Evolutionary conservation across 2,113 vertebrate genomes (phyloP).

Genomic region (Rhineura floridana): DNA sequence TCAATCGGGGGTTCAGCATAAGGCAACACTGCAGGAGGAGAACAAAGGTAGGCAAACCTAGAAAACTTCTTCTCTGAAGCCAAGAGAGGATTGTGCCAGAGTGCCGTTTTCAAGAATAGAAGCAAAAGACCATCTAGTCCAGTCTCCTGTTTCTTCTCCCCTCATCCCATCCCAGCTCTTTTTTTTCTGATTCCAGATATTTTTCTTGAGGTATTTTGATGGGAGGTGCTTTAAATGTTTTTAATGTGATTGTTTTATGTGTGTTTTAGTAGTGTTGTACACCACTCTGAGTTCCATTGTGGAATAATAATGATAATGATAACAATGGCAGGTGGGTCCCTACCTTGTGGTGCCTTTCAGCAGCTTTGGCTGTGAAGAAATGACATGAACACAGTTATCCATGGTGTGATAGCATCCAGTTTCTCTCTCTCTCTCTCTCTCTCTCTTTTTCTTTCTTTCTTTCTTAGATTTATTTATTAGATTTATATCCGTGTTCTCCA

Average conservation of each 20-base stretch:
- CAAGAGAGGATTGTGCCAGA: neutral
- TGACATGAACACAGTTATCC: no score
- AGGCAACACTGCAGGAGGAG: neutral
- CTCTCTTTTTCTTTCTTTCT: no score
- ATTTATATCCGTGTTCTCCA: no score
- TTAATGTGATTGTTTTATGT: no score
- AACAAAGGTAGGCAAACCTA: neutral
- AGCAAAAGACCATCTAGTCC: neutral
- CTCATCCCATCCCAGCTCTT: no score
- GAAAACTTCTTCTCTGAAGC: neutral
- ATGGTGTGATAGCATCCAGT: neutral
- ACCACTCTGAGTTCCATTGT: no score
- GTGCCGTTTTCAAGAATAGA: neutral
- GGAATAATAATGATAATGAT: no score
- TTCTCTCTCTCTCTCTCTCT: no score
- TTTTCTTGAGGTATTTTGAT: neutral
- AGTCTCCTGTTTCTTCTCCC: neutral
- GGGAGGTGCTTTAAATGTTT: no score
- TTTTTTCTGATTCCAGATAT: neutral
- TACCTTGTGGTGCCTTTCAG: neutral
- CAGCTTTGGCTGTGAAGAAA: neutral
- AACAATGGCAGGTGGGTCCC: neutral
- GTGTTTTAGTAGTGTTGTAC: no score
- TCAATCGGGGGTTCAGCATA: conserved; percentile 24
- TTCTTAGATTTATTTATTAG: no score